phyloP scores from a whole-genome alignment of 2,113 vertebrate species.

The Barbus barbus region DNA sequence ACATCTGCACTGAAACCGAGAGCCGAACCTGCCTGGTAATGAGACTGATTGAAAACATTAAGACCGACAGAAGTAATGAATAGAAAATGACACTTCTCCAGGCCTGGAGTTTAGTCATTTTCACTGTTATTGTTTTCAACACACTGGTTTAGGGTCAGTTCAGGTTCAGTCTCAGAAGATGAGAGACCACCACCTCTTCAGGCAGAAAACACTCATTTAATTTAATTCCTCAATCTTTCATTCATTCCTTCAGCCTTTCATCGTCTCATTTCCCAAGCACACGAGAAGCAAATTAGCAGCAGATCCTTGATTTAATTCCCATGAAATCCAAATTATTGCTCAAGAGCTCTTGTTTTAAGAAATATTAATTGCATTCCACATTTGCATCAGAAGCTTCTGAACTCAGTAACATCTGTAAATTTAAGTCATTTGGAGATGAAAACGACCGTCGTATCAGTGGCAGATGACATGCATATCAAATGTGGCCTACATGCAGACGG shows the following conservation, averaged over 20 bases:
- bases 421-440: not conserved
- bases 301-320: conserved; percentile 11
- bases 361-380: conserved; percentile 31
- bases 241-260: conserved; percentile 14
- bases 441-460: not conserved
- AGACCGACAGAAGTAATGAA: not conserved
- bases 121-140: not conserved
- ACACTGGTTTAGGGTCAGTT: not conserved
- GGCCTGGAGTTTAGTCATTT: not conserved
- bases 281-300: not conserved
- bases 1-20: not conserved
- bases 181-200: not conserved
- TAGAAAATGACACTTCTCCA: not conserved
- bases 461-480: not conserved
- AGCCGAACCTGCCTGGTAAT: not conserved
- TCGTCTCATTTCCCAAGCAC: not conserved
- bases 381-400: conserved; percentile 3
- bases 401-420: conserved; percentile 16
- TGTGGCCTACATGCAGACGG: not conserved
- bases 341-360: conserved; percentile 33
- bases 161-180: too few species aligned
- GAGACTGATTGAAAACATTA: not conserved
- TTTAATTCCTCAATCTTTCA: not conserved
- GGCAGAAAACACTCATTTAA: not conserved
- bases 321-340: conserved; percentile 28